These are phyloP conservation scores for Phenganax marumi DNA, from an alignment of 92 coral and sea anemone species.

Conservation along the genomic window DNA sequence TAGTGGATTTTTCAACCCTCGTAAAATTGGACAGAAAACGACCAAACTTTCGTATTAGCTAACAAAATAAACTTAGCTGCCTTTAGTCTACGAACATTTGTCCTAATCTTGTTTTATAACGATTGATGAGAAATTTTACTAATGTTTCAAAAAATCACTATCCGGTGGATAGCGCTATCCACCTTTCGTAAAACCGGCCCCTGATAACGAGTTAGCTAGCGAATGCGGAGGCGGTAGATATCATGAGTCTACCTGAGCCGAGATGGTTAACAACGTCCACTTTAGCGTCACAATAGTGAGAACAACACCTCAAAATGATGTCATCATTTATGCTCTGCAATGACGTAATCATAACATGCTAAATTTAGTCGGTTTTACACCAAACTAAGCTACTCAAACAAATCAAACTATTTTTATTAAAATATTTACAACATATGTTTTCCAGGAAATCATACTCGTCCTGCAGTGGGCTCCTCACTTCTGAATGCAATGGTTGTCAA, in stretches of 20 bases:
- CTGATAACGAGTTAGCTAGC: not conserved
- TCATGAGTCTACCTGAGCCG: slow-evolving; percentile 67
- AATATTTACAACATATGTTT: not conserved
- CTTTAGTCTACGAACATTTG: too few relatives aligned
- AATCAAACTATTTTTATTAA: not conserved
- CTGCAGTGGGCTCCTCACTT: slow-evolving; percentile 90
- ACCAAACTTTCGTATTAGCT: too few relatives aligned
- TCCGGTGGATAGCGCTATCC: too few relatives aligned
- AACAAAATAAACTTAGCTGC: too few relatives aligned
- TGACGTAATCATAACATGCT: not conserved
- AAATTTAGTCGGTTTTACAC: not conserved
- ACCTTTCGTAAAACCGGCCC: too few relatives aligned
- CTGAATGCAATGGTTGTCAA: slow-evolving; percentile 89
- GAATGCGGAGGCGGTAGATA: not conserved
- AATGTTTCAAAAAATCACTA: too few relatives aligned
- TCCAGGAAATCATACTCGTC: slow-evolving; percentile 60
- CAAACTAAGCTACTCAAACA: not conserved
- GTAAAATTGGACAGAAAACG: too few relatives aligned
- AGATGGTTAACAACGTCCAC: slow-evolving; percentile 78
- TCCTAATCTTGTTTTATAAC: too few relatives aligned
- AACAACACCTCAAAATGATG: slow-evolving; percentile 85
- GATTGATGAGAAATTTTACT: too few relatives aligned
- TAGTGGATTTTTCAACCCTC: too few relatives aligned
- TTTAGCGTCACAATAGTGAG: slow-evolving; percentile 88
- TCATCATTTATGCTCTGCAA: slow-evolving; percentile 90